Conservation (phyloP, 2,113 vertebrate species). For the Arothron firmamentum region DNA sequence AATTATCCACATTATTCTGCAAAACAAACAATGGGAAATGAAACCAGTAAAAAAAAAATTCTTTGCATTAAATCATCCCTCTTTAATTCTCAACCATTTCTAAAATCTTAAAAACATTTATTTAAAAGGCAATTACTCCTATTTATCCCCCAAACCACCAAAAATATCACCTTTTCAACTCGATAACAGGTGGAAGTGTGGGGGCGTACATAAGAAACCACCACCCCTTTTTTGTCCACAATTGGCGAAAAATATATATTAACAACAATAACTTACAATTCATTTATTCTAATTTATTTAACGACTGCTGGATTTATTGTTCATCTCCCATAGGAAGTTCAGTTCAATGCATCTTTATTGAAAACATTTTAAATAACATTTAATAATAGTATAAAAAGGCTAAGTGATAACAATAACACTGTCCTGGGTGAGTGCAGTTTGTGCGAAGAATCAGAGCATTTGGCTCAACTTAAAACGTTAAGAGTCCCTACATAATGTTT, state of each 20-base stretch:
- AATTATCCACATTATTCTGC: conserved; percentile 67
- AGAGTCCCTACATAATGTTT: conserved; percentile 89
- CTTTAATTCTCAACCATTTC: conserved; percentile 63
- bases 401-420: conserved; percentile 75
- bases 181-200: conserved; percentile 52
- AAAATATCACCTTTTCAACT: conserved; percentile 73
- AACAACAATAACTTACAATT: conserved; percentile 83
- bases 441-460: conserved; percentile 43
- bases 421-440: conserved; percentile 79
- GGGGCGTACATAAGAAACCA: conserved; percentile 27
- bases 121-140: conserved; percentile 72
- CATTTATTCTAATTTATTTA: conserved; percentile 83
- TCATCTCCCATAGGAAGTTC: conserved; percentile 84
- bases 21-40: conserved; percentile 42
- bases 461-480: conserved; percentile 35
- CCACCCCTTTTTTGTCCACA: conserved; percentile 67
- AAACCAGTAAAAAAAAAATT: conserved; percentile 60
- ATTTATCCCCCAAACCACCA: conserved; percentile 30
- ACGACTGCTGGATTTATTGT: conserved; percentile 69
- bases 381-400: conserved; percentile 69
- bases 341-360: conserved; percentile 75
- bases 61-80: conserved; percentile 67
- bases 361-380: conserved; percentile 80
- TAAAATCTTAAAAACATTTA: conserved; percentile 76
- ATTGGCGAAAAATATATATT: conserved; percentile 75